Conservation (phyloP, 2,888 invertebrate genomes). For the Archips xylosteana region DNA sequence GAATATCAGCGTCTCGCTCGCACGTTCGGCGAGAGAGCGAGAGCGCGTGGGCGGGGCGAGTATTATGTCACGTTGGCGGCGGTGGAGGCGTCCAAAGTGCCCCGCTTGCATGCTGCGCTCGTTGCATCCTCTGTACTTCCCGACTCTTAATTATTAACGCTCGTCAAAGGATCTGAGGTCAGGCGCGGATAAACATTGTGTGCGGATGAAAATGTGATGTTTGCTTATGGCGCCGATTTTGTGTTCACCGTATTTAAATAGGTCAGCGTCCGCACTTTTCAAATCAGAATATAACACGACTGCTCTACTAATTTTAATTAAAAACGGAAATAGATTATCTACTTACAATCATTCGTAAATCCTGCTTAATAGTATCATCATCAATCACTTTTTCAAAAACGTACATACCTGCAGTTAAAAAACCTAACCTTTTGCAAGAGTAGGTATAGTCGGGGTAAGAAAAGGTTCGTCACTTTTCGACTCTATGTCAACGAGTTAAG, state of each 20-base stretch:
- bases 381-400: too few species aligned
- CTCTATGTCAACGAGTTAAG: too few species aligned
- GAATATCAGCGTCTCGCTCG: slow-evolving; percentile 67
- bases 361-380: too few species aligned
- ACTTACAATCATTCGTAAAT: not conserved
- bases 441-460: too few species aligned
- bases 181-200: slow-evolving; percentile 41
- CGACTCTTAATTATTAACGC: slow-evolving; percentile 70
- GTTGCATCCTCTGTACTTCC: slow-evolving; percentile 67
- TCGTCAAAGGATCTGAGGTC: slow-evolving; percentile 65
- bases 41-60: slow-evolving; percentile 78
- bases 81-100: slow-evolving; percentile 66
- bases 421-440: too few species aligned
- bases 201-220: not conserved
- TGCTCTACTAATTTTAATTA: slow-evolving; percentile 5
- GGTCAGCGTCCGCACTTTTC: slow-evolving; percentile 7
- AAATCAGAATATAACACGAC: not conserved
- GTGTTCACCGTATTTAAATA: slow-evolving; percentile 12
- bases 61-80: slow-evolving; percentile 75
- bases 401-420: too few species aligned
- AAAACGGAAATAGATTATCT: not conserved
- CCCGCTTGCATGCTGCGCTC: slow-evolving; percentile 64
- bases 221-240: not conserved
- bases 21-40: slow-evolving; percentile 65
- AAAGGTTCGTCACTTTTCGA: too few species aligned